Base-by-base conservation (phyloP, 2,888 invertebrate species). In the Timandra comae region DNA sequence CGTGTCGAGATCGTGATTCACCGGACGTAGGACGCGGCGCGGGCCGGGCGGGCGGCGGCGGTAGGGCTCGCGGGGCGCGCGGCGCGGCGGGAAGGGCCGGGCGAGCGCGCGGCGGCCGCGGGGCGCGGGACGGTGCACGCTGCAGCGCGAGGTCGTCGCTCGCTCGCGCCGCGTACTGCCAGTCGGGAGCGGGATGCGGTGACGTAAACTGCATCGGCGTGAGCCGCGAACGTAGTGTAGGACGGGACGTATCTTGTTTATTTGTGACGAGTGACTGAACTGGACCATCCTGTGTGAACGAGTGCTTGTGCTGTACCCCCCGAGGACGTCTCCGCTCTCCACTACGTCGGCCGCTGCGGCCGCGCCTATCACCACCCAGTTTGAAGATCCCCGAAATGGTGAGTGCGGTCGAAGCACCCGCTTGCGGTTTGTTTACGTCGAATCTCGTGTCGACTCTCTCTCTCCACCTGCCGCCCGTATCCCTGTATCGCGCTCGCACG, bases 101-200 rank as follows among this genome's bases (percentile, higher is more conserved):
- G 55, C 52, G 59, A 56, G 63, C 49, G 63, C 62, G 56, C 63
- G 49, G 60, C 45, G 54, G 68, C 59, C 56, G 68, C 52, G 63
- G 62, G 52, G 69, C 53, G 69, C 63, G 70, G 75, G 72, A 60
- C 67, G 76, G 70, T 80, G 79, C 80, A 79, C 78, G 78, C 71
- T 80, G 84, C 81, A 80, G 77, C 80, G 75, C 79, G 81, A 81
- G 82, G 81, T 81, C 82, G 82, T 80, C 82, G 81, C 67, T 80
- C 81, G 79, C 78, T 64, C 71, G 71, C 75, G 63, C 46, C 58
- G 61, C 65, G 67, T 48, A 56, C 59, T 45, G 78, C 67, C 81
- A 85, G 84, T 84, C 81, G 78, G 82, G 82, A 84, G 81, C 84
- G 84, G 84, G 84, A 85, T 85, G 84, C 84, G 84, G 85, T 84